Evolutionary conservation across 2,888 invertebrate genomes (phyloP).

Genomic region (Deroplatys truncata): DNA sequence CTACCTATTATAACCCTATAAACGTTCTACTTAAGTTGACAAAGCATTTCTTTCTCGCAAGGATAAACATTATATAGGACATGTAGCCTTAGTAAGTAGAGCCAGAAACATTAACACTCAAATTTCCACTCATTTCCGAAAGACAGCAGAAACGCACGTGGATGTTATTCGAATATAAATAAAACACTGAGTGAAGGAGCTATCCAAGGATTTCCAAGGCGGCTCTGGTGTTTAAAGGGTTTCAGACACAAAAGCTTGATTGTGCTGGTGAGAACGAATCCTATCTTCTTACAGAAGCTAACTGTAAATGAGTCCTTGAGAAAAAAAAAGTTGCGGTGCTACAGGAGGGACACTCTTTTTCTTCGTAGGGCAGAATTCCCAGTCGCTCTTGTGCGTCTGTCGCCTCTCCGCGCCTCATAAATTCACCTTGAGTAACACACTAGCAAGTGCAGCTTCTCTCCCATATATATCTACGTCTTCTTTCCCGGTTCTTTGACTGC

Average conservation of each 20-base stretch:
- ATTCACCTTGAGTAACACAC: constrained; percentile 1
- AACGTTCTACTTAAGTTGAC: too few species aligned
- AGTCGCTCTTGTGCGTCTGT: background rate
- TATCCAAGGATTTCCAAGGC: background rate
- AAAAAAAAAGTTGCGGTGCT: background rate
- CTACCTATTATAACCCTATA: too few species aligned
- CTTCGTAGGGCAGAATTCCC: background rate
- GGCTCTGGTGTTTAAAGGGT: background rate
- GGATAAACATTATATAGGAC: too few species aligned
- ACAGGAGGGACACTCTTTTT: background rate
- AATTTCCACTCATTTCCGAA: too few species aligned
- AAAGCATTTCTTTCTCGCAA: too few species aligned
- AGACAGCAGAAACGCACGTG: too few species aligned
- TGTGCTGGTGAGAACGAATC: background rate
- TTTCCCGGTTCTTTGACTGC: background rate
- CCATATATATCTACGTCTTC: constrained; percentile 7
- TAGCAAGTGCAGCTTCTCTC: background rate
- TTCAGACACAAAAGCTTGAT: background rate
- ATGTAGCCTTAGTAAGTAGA: too few species aligned
- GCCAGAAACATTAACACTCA: too few species aligned
- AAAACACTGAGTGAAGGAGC: too few species aligned
- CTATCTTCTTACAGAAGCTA: background rate
- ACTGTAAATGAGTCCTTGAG: background rate
- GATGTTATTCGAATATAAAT: too few species aligned
- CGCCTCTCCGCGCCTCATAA: background rate